phyloP scores from a whole-genome alignment of 2,797 vertebrate species.

The Dendrocincla fuliginosa region DNA sequence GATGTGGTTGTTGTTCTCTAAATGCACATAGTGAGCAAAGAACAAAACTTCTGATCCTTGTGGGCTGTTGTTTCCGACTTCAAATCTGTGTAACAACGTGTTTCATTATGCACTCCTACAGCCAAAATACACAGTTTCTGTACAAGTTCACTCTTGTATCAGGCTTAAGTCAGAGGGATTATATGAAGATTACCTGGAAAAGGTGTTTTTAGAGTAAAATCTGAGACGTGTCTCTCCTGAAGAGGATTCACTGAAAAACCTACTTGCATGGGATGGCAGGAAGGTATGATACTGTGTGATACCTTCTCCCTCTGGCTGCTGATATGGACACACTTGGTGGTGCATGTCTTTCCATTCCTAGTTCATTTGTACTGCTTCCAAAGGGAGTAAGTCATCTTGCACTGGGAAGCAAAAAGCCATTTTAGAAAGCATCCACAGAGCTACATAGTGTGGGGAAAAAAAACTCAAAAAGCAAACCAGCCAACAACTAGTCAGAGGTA shows the following conservation, averaged over 20 bases:
- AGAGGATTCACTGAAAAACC: neutral
- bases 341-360: neutral
- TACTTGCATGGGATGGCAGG: neutral
- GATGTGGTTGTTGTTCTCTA: neutral
- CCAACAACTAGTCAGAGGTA: neutral
- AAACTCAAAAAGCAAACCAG: neutral
- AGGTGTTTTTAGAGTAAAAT: neutral
- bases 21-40: neutral
- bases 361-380: neutral
- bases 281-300: rapidly evolving
- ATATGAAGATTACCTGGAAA: neutral
- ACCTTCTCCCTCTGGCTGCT: neutral
- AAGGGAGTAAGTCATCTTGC: neutral
- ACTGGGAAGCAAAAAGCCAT: neutral
- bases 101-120: neutral
- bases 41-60: neutral
- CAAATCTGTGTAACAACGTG: neutral
- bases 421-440: neutral
- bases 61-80: neutral
- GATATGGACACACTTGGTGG: rapidly evolving
- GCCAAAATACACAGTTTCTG: neutral
- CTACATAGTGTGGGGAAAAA: neutral
- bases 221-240: neutral
- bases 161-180: neutral
- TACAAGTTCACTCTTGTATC: neutral